Evolutionary conservation across 53 echinoderm and acorn worm genomes (phyloP), one percentile per base, ranked within the genome.

Genomic region (Antedon mediterranea): DNA sequence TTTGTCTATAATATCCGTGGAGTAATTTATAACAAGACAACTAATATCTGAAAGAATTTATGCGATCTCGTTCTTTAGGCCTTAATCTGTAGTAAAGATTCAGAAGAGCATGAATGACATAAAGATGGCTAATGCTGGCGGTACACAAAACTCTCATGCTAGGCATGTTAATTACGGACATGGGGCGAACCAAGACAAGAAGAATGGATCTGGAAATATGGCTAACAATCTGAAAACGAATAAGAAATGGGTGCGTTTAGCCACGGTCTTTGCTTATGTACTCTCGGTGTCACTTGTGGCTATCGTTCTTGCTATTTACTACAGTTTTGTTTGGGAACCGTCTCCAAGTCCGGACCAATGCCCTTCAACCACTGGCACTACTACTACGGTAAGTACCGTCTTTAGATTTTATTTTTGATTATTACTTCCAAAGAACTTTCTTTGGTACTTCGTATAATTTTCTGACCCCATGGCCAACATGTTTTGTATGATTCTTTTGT

Each of bases 181-280:
- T 78, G 81, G 73, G 75, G 84, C 81, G 0, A 78, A 81, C 78
- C 81, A 88, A 57, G 83, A 85, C 42, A 32, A 83, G 33, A 34
- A 86, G 30, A 89, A 89, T 28, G 78, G 83, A 31, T 31, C 86
- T 20, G 88, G 86, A 75, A 89, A 82, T 71, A 84, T 85, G 77
- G 83, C 91, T 5, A 87, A 84, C 34, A 89, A 83, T 72, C 83
- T 91, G 71, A 94, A 94, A 80, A 89, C 94, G 79, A 94, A 94
- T 82, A 94, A 94, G 85, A 94, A 91, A 75, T 94, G 94, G 91
- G 89, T 94, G 41, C 87, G 94, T 9, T 85, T 94, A 30, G 94
- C 94, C 30, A 94, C 94, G 18, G 94, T 94, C 30, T 91, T 94
- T 72, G 94, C 94, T 26, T 94, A 94, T 71, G 91, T 94, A 23